Evolutionary conservation across 2,797 vertebrate genomes (phyloP).

Genomic region (Vireo griseus): DNA sequence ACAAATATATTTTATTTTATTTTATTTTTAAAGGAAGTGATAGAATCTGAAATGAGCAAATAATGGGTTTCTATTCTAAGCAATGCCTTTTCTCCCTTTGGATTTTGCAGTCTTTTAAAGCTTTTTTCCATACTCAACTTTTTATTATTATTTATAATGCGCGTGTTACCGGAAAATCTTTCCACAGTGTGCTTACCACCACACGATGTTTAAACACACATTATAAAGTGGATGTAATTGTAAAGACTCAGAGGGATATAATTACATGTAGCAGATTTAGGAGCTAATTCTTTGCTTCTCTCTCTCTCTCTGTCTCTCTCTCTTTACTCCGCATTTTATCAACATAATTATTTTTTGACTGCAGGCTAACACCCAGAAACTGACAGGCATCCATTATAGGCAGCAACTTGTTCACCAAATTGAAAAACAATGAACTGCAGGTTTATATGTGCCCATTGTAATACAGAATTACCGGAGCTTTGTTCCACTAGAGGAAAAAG

Average conservation of each 20-base stretch:
- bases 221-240: constrained; percentile 79
- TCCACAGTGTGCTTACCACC: constrained; percentile 71
- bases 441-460: constrained; percentile 91
- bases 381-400: constrained; percentile 79
- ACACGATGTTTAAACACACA: constrained; percentile 77
- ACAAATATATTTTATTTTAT: constrained; percentile 51
- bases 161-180: constrained; percentile 63
- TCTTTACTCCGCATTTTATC: constrained; percentile 75
- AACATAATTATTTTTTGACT: constrained; percentile 80
- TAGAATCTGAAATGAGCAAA: constrained; percentile 71
- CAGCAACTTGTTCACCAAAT: constrained; percentile 76
- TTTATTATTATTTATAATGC: constrained; percentile 70
- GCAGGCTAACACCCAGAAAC: constrained; percentile 74
- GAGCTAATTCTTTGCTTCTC: constrained; percentile 77
- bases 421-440: constrained; percentile 87
- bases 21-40: constrained; percentile 53
- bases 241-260: constrained; percentile 81
- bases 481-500: constrained; percentile 90
- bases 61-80: constrained; percentile 60
- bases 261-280: constrained; percentile 82
- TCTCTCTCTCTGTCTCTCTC: not conserved
- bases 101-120: constrained; percentile 67
- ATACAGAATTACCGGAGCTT: constrained; percentile 89
- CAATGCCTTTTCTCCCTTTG: constrained; percentile 32
- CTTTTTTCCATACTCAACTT: constrained; percentile 64